phyloP scores from a whole-genome alignment of 2,113 vertebrate species.

The Dipodomys stephensi region DNA sequence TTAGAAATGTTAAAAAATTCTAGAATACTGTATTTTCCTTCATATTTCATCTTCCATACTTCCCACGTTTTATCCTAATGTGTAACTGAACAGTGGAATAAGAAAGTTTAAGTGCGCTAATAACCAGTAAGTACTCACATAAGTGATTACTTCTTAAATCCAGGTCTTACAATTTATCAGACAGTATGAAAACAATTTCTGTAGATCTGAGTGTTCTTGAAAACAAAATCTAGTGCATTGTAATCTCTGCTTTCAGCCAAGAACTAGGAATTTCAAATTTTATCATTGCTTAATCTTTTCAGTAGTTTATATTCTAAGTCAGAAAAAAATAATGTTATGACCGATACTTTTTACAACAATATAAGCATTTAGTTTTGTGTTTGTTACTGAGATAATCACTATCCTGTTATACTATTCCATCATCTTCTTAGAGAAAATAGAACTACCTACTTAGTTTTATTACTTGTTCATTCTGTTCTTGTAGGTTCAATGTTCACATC shows the following conservation, averaged over 20 bases:
- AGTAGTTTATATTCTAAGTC: not conserved
- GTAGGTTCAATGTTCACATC: not conserved
- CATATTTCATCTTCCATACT: not conserved
- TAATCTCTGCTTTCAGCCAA: not conserved
- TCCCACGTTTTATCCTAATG: not conserved
- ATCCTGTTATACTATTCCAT: not conserved
- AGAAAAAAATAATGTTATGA: not conserved
- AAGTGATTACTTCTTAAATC: conserved; percentile 17
- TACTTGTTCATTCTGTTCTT: not conserved
- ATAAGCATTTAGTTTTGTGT: not conserved
- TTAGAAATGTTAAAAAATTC: not conserved
- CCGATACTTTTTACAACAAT: not conserved
- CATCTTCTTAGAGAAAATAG: not conserved
- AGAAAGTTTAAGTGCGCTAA: not conserved
- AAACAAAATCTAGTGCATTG: not conserved
- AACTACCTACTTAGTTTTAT: not conserved
- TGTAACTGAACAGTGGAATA: conserved; percentile 1
- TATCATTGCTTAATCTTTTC: not conserved
- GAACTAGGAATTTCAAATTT: not conserved
- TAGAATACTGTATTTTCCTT: not conserved
- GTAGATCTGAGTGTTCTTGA: not conserved
- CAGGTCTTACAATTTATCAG: conserved; percentile 10
- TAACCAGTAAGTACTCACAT: not conserved
- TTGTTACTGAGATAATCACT: not conserved
- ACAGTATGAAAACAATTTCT: conserved; percentile 9